phyloP scores from a whole-genome alignment of 2,113 vertebrate species.

The Dermatemys mawii region DNA sequence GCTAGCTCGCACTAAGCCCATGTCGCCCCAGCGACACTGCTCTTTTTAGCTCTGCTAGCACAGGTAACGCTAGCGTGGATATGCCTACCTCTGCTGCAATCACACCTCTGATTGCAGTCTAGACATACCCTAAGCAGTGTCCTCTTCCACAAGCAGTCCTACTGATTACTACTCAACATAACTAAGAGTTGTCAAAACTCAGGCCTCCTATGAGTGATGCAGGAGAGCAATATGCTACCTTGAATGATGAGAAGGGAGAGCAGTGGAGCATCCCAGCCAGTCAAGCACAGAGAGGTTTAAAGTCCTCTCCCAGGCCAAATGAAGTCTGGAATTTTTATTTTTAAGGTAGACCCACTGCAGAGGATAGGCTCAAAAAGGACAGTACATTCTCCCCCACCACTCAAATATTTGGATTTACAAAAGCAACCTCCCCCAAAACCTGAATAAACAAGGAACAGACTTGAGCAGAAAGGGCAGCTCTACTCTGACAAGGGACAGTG shows the following conservation, averaged over 20 bases:
- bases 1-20: neutral
- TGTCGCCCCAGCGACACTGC: neutral
- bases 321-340: neutral
- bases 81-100: neutral
- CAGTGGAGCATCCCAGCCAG: neutral
- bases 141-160: neutral
- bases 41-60: neutral
- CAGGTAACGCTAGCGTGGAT: neutral
- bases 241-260: neutral
- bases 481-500: neutral
- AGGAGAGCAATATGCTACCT: neutral
- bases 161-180: fast-evolving
- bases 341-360: neutral
- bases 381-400: neutral
- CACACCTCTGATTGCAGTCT: neutral
- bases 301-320: neutral
- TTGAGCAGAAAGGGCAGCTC: neutral
- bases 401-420: neutral
- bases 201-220: neutral
- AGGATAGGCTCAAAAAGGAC: neutral
- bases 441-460: neutral
- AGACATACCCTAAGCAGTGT: neutral
- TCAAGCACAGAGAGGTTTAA: neutral
- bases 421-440: neutral
- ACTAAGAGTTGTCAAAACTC: neutral